Conservation (phyloP, 1,140 invertebrate genomes). For the Melanaphis sacchari region DNA sequence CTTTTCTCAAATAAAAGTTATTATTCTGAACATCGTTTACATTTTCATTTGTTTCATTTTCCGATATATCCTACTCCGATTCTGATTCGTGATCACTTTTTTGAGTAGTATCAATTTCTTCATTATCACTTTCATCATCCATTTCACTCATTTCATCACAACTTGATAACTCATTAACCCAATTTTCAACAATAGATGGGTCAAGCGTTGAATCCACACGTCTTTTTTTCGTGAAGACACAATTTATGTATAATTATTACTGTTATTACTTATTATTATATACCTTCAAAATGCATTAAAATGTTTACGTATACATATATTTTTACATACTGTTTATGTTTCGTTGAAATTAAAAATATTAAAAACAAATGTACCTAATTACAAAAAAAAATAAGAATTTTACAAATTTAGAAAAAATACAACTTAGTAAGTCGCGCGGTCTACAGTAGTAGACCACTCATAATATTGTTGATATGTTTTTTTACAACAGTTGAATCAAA, state of each 20-base stretch:
- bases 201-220: background rate
- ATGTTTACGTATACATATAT: background rate
- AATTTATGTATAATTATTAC: background rate
- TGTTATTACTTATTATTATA: background rate
- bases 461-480: background rate
- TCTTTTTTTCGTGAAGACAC: background rate
- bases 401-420: background rate
- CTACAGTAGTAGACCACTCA: background rate
- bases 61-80: slow-evolving; percentile 4
- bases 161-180: slow-evolving; percentile 7
- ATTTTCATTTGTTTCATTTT: slow-evolving; percentile 9
- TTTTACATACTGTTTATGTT: slow-evolving; percentile 25
- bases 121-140: background rate
- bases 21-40: slow-evolving; percentile 19
- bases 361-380: background rate
- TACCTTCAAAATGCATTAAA: background rate
- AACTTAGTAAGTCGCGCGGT: background rate
- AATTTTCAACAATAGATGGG: background rate
- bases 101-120: background rate
- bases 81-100: slow-evolving; percentile 11
- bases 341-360: slow-evolving; percentile 11
- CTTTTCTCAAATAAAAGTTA: slow-evolving; percentile 36
- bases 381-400: slow-evolving; percentile 17
- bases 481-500: no score
- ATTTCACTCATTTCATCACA: background rate